Conservation (phyloP, 2,113 vertebrate species). For the Boleophthalmus pectinirostris region DNA sequence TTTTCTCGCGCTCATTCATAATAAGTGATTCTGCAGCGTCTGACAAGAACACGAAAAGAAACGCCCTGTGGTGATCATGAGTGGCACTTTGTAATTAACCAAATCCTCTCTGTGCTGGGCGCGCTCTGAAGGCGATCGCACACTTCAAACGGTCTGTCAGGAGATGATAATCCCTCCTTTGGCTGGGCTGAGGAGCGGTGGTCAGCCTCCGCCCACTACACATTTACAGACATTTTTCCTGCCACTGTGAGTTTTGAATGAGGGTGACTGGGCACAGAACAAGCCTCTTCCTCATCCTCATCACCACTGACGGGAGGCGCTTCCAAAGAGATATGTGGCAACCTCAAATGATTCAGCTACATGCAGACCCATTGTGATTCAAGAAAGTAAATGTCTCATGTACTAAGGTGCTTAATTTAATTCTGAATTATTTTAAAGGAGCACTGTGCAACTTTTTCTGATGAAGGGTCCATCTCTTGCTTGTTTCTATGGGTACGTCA, state of each 20-base stretch:
- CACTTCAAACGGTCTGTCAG: slow-evolving; percentile 52
- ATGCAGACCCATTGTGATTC: not conserved
- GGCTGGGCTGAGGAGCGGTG: slow-evolving; percentile 16
- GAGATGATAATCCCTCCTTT: slow-evolving; percentile 42
- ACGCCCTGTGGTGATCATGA: slow-evolving; percentile 39
- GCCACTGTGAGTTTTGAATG: slow-evolving; percentile 23
- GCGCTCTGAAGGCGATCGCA: slow-evolving; percentile 12
- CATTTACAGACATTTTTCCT: slow-evolving; percentile 14
- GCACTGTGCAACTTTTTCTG: too few species aligned
- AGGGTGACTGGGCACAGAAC: slow-evolving; percentile 19
- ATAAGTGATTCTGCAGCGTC: slow-evolving; percentile 9
- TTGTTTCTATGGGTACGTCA: too few species aligned
- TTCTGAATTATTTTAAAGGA: not conserved
- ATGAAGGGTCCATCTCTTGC: too few species aligned
- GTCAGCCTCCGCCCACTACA: slow-evolving; percentile 15
- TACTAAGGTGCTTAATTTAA: not conserved
- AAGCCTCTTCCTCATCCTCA: slow-evolving; percentile 9
- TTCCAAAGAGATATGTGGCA: slow-evolving; percentile 33
- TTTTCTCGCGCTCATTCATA: slow-evolving; percentile 21
- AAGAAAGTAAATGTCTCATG: not conserved
- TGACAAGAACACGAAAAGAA: slow-evolving; percentile 47
- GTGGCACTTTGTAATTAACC: slow-evolving; percentile 59
- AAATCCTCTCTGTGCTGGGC: slow-evolving; percentile 38
- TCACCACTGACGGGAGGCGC: slow-evolving; percentile 28
- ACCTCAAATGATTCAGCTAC: slow-evolving; percentile 9